phyloP scores from a whole-genome alignment of 2,113 vertebrate species.

The Lathamus discolor region DNA sequence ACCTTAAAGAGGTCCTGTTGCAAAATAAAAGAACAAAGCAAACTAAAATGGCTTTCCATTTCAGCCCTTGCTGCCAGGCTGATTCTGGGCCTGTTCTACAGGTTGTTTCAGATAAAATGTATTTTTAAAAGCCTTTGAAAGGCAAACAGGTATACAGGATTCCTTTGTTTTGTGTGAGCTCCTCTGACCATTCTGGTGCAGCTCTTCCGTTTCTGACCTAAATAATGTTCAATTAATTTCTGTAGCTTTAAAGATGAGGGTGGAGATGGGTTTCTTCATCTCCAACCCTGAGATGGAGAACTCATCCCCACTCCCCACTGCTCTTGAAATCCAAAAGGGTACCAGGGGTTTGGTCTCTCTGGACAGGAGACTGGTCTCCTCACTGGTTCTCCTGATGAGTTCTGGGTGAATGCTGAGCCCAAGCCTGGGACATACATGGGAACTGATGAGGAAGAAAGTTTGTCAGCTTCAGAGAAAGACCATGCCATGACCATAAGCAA shows the following conservation, averaged over 20 bases:
- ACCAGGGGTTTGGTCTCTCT: not conserved
- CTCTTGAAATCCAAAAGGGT: not conserved
- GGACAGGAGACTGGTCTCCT: not conserved
- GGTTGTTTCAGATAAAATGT: not conserved
- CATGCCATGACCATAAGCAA: not conserved
- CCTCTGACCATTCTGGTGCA: not conserved
- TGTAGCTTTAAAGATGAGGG: not conserved
- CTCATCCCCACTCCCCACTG: not conserved
- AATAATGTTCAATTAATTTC: not conserved
- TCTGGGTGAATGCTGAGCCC: not conserved
- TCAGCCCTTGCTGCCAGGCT: not conserved
- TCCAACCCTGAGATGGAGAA: not conserved
- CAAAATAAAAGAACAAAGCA: not conserved
- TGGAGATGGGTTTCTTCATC: not conserved
- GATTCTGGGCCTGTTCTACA: not conserved
- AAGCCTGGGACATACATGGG: fast-evolving
- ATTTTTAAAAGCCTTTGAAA: not conserved
- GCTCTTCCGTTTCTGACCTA: not conserved
- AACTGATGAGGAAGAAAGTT: not conserved
- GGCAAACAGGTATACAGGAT: not conserved
- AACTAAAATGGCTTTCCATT: not conserved
- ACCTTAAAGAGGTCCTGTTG: not conserved
- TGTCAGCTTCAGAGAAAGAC: not conserved
- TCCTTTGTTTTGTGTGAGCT: not conserved
- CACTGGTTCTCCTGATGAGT: not conserved